Conservation (phyloP, 2,888 invertebrate species). For the Erebia epiphron region DNA sequence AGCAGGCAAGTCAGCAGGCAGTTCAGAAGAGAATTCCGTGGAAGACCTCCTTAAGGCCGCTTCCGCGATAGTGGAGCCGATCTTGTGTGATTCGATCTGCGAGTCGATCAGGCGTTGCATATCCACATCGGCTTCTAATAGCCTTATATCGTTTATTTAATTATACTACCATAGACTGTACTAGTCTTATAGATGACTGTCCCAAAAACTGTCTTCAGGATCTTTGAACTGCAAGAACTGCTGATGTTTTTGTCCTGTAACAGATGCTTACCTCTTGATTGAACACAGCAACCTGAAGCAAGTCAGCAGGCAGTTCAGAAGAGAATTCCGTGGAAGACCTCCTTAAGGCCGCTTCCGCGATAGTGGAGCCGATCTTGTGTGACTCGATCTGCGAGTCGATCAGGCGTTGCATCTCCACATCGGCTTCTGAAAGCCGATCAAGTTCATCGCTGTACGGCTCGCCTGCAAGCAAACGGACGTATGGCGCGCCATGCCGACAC, state of each 20-base stretch:
- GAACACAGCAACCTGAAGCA: slow-evolving; percentile 61
- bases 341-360: slow-evolving; percentile 89
- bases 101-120: slow-evolving; percentile 88
- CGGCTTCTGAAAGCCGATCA: slow-evolving; percentile 69
- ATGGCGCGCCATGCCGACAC: slow-evolving; percentile 11
- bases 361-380: slow-evolving; percentile 92
- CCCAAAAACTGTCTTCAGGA: too few relatives aligned
- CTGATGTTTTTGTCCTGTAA: neutral
- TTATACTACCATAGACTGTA: slow-evolving; percentile 50
- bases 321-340: slow-evolving; percentile 55
- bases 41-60: slow-evolving; percentile 82
- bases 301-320: slow-evolving; percentile 56
- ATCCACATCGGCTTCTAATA: slow-evolving; percentile 82
- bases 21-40: slow-evolving; percentile 55
- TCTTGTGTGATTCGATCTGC: slow-evolving; percentile 92
- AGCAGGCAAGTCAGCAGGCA: slow-evolving; percentile 52
- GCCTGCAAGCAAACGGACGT: slow-evolving; percentile 33
- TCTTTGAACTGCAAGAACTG: too few relatives aligned
- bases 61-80: slow-evolving; percentile 92
- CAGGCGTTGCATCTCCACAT: slow-evolving; percentile 86
- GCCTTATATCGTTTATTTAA: slow-evolving; percentile 12
- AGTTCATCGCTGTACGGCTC: slow-evolving; percentile 25
- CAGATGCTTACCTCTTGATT: slow-evolving; percentile 54
- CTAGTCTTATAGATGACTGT: too few relatives aligned
- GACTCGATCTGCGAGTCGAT: slow-evolving; percentile 91